phyloP scores from a whole-genome alignment of 2,113 vertebrate genomes.

The Prionailurus bengalensis region DNA sequence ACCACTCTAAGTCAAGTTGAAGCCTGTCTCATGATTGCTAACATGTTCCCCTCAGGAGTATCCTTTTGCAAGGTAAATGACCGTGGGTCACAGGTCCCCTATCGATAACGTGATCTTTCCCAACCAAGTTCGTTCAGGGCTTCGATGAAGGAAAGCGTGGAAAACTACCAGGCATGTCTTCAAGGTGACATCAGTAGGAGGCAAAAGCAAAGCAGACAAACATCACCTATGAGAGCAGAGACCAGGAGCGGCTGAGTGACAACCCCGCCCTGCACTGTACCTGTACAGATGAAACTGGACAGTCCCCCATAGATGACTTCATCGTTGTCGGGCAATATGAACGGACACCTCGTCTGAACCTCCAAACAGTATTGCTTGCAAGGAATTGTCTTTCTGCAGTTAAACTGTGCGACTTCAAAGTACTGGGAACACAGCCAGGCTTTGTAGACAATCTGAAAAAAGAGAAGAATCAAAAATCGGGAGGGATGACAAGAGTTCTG shows the following conservation, averaged over 20 bases:
- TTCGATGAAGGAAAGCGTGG: not conserved
- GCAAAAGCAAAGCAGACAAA: not conserved
- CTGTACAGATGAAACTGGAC: conserved; percentile 99
- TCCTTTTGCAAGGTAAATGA: not conserved
- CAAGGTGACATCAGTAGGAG: not conserved
- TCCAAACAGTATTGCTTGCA: conserved; percentile 99
- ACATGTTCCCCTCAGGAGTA: not conserved
- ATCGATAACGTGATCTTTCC: fast-evolving
- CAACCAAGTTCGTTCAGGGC: not conserved
- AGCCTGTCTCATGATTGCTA: not conserved
- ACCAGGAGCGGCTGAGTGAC: fast-evolving
- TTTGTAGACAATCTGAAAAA: conserved; percentile 97
- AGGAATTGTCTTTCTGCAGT: conserved; percentile 98
- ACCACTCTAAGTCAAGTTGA: not conserved
- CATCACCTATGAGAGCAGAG: fast-evolving
- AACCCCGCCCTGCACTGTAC: conserved; percentile 84
- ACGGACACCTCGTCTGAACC: conserved; percentile 99
- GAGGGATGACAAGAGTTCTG: conserved; percentile 65
- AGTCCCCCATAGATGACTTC: conserved; percentile 99
- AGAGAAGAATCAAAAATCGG: conserved; percentile 79
- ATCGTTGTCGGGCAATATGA: conserved; percentile 99
- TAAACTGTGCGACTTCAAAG: conserved; percentile 98
- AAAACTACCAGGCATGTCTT: not conserved
- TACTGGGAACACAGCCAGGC: conserved; percentile 99
- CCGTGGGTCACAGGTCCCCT: not conserved